Percentiles rank a stretch among this genome's conserved stretches.
Evolutionary conservation across 2,797 vertebrate species (phyloP).

Genomic region (Catostomus latipinnis): DNA sequence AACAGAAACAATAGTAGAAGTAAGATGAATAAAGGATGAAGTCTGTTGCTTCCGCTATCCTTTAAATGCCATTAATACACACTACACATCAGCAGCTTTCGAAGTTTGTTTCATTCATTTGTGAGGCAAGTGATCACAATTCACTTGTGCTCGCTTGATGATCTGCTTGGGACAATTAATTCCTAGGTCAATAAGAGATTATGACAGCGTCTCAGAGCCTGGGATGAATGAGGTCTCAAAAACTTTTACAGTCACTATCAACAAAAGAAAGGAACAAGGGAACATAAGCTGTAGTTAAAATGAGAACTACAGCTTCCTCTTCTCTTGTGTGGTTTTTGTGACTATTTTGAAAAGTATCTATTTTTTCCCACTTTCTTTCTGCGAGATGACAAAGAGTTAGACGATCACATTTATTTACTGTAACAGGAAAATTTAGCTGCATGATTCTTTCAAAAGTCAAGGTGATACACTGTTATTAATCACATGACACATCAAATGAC

Average conservation of each 20-base stretch:
- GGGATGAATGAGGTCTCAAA: conserved; percentile 38
- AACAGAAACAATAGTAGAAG: neutral
- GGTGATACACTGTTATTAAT: no score
- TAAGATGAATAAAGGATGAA: neutral
- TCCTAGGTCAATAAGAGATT: conserved; percentile 48
- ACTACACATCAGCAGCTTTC: conserved; percentile 4
- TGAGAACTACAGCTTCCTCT: conserved; percentile 38
- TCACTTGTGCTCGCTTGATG: neutral
- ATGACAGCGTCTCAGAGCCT: conserved; percentile 12
- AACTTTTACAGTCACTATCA: conserved; percentile 18
- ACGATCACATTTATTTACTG: neutral
- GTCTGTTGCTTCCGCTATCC: neutral
- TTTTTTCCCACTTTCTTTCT: conserved; percentile 15
- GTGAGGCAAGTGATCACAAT: neutral
- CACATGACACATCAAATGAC: no score
- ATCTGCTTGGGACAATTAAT: conserved; percentile 12
- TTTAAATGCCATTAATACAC: neutral
- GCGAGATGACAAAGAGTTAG: neutral
- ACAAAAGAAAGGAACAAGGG: neutral
- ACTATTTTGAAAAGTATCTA: conserved; percentile 19
- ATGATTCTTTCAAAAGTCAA: no score
- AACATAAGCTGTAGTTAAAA: conserved; percentile 1
- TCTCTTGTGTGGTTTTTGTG: conserved; percentile 11
- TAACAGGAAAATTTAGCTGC: neutral
- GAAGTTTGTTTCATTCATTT: neutral